Conservation (phyloP, 64 coral and sea anemone species). For the Pocillopora verrucosa region DNA sequence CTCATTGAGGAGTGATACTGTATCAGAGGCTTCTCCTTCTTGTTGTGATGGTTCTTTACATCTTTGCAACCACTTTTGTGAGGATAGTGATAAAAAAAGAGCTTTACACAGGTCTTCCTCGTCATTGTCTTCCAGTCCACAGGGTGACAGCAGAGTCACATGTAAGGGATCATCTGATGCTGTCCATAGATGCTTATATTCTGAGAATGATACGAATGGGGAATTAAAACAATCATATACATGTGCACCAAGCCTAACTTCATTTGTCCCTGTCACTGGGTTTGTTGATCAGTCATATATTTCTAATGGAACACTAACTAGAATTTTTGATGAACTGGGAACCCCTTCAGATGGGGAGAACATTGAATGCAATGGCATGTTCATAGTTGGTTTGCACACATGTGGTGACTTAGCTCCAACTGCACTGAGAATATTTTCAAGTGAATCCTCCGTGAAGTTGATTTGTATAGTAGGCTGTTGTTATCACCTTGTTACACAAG, state of each 20-base stretch:
- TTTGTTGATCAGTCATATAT: constrained; percentile 48
- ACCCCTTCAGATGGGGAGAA: not conserved
- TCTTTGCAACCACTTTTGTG: not conserved
- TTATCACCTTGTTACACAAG: constrained; percentile 77
- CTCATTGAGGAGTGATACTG: not conserved
- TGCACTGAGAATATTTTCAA: constrained; percentile 66
- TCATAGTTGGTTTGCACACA: constrained; percentile 80
- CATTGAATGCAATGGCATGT: not conserved
- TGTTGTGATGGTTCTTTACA: not conserved
- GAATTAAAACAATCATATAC: not conserved
- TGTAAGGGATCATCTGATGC: too few species aligned
- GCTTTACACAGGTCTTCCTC: too few species aligned
- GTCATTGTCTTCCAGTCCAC: too few species aligned
- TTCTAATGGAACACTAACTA: not conserved
- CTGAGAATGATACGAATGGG: not conserved
- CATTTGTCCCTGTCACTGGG: constrained; percentile 44
- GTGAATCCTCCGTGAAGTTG: constrained; percentile 46
- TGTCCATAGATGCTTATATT: too few species aligned
- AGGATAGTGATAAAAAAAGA: not conserved
- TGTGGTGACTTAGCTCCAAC: constrained; percentile 84
- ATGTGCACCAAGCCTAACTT: not conserved
- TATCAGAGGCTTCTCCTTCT: not conserved
- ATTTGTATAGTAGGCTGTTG: constrained; percentile 93
- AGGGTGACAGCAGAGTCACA: too few species aligned
- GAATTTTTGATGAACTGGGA: constrained; percentile 1